These are phyloP conservation scores for Hypocryptadius cinnamomeus DNA, from an alignment of 2,113 vertebrate species.

Conservation along the genomic window DNA sequence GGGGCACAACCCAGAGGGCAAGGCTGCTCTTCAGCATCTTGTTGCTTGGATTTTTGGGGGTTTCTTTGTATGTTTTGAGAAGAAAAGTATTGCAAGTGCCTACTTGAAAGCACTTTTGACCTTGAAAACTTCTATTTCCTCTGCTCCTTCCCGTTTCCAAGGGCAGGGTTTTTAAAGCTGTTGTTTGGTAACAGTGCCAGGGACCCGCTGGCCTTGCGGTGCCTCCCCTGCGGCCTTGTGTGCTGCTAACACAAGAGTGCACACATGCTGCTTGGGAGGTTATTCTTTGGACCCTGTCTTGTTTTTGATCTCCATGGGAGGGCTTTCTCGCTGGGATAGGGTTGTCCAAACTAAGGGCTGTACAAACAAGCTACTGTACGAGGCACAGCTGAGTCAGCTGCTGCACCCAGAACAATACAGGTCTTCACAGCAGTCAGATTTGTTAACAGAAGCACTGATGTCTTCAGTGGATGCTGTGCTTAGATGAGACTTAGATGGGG, in stretches of 20 bases:
- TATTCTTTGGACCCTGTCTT: background rate
- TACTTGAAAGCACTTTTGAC: background rate
- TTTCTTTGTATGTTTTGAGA: background rate
- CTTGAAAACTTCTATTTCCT: background rate
- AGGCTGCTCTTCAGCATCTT: background rate
- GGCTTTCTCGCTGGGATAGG: background rate
- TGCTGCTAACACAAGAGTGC: background rate
- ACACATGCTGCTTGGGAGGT: background rate
- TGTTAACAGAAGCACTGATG: background rate
- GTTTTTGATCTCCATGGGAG: slow-evolving; percentile 5
- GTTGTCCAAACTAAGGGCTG: background rate
- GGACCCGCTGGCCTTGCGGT: background rate
- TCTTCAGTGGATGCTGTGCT: background rate
- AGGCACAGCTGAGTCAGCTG: background rate
- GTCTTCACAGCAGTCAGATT: background rate
- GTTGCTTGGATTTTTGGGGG: background rate
- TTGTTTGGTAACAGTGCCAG: background rate
- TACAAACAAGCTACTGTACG: slow-evolving; percentile 17
- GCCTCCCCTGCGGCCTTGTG: background rate
- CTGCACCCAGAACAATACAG: background rate
- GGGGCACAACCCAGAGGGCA: fast-evolving
- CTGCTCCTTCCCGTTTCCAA: background rate
- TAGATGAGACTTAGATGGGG: background rate
- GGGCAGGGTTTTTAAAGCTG: background rate
- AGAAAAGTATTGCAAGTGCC: background rate